Conservation (phyloP, 2,888 invertebrate genomes). For the Pseudococcus jackbeardsleyi region DNA sequence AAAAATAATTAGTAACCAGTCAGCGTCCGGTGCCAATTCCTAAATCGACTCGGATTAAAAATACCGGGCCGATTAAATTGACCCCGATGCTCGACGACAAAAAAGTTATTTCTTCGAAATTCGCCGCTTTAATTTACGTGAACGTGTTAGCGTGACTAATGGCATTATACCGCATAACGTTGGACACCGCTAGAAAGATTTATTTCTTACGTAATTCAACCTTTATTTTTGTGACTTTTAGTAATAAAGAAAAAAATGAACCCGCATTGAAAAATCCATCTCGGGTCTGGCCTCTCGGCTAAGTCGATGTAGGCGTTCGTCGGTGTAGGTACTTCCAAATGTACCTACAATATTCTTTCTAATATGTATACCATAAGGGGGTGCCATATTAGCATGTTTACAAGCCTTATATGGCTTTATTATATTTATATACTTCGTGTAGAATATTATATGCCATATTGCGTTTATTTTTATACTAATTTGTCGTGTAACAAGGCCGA, state of each 20-base stretch:
- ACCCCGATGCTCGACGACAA: conserved; percentile 23
- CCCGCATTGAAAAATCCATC: neutral
- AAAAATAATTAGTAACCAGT: neutral
- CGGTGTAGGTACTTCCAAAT: neutral
- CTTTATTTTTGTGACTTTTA: conserved; percentile 56
- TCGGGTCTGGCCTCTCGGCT: too few species aligned
- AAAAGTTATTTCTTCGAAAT: conserved; percentile 2
- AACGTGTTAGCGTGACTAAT: conserved; percentile 52
- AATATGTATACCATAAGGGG: neutral
- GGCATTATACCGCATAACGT: neutral
- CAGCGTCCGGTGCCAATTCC: neutral
- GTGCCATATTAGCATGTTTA: conserved; percentile 42
- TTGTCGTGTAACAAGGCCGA: conserved; percentile 28
- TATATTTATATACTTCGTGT: neutral
- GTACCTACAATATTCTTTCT: neutral
- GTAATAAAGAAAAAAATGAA: conserved; percentile 32
- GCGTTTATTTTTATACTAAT: conserved; percentile 32
- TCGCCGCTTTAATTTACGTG: neutral
- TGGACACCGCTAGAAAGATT: conserved; percentile 18
- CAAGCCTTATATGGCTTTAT: conserved; percentile 47
- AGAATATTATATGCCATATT: neutral
- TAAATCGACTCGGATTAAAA: neutral
- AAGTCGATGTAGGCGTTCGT: neutral
- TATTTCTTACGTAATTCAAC: conserved; percentile 57
- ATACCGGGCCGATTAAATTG: neutral